Base-by-base conservation (phyloP, 30 jellyfish, hydroid and myxozoan species). In the Aurelia sp. region DNA sequence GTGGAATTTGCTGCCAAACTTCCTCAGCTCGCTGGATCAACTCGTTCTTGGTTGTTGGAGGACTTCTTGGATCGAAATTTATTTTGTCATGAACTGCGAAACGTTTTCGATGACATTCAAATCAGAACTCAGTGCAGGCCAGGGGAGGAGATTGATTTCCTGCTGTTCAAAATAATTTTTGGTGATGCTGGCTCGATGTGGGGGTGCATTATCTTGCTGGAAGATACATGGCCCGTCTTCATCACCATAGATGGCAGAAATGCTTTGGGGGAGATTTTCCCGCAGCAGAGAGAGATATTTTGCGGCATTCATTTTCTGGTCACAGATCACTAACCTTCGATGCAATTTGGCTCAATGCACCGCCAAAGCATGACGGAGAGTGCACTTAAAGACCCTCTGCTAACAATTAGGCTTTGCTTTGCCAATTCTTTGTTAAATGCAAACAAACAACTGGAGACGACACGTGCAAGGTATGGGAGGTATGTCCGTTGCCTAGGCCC, bases 101-200 rank as follows among this genome's bases (percentile, higher is more conserved):
- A 76, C 77, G 7, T 78, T 78, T 64, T 78, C 89, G 40, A 78
- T 78, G 67, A 78, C 62, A 50, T 78, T 78, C 67, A 59, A 41
- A 61, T 30, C 80, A 18, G 87, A 77, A 53, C 76, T 53, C 38
- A 5, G 62, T 58, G 75, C 59, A 0, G 78, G 74, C 76, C 81
- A 78, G 16, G 44, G 80, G 57, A 78, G 89, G 57, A 50, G 80
- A 78, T 19, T 59, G 53, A 78, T 62, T 18, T 13, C 80, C 73
- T 62, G 48, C 24, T 47, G 67, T 44, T 59, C 2, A 7, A 2
- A 12, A 41, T 1, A 78, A 40, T 47, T 48, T 78, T 17, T 74
- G 71, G 80, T 33, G 16, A 30, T 20, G 40, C 17, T 62, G 48
- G 89, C 89, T 41, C 69, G n/a, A 27, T 78, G 67, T 33, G 80